Conservation (phyloP, 2,113 vertebrate genomes). For the Dipodomys ordii region DNA sequence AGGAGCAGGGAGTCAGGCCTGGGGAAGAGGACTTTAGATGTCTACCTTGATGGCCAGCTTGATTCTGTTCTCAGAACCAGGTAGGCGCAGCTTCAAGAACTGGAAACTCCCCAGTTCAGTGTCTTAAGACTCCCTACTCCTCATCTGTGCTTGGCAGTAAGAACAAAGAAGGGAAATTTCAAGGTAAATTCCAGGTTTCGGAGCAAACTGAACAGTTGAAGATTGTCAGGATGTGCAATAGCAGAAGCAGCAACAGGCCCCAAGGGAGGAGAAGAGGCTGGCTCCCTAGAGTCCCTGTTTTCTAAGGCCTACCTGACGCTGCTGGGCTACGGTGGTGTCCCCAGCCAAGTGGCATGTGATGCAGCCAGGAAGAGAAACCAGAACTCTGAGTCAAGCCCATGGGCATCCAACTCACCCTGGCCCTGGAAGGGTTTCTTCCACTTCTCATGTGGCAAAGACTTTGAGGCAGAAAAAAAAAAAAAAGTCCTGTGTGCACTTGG, state of each 20-base stretch:
- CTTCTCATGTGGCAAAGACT: slow-evolving; percentile 59
- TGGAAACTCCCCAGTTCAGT: slow-evolving; percentile 62
- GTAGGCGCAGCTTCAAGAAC: not conserved
- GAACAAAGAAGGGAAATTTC: slow-evolving; percentile 81
- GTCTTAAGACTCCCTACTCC: slow-evolving; percentile 6
- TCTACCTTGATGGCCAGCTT: not conserved
- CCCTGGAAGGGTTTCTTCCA: slow-evolving; percentile 46
- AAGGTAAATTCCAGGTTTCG: slow-evolving; percentile 84
- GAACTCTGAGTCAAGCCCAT: slow-evolving; percentile 22
- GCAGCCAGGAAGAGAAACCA: slow-evolving; percentile 67
- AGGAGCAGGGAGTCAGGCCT: not conserved
- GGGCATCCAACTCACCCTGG: slow-evolving; percentile 48
- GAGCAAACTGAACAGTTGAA: slow-evolving; percentile 41
- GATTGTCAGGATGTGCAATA: not conserved
- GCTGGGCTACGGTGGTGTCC: not conserved
- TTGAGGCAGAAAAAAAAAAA: slow-evolving; percentile 5
- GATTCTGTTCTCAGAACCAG: not conserved
- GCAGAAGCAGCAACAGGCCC: not conserved
- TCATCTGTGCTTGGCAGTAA: slow-evolving; percentile 54
- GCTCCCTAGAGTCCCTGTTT: not conserved
- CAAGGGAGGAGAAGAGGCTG: not conserved
- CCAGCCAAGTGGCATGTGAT: not conserved
- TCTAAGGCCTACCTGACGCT: not conserved
- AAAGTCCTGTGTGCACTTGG: not conserved
- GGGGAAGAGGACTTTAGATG: not conserved